A percentile compares a stretch with the other conserved stretches of the same genome.
These are phyloP conservation scores for Rhinolophus sinicus DNA, from an alignment of 2,113 vertebrate species.

Conservation along the genomic window DNA sequence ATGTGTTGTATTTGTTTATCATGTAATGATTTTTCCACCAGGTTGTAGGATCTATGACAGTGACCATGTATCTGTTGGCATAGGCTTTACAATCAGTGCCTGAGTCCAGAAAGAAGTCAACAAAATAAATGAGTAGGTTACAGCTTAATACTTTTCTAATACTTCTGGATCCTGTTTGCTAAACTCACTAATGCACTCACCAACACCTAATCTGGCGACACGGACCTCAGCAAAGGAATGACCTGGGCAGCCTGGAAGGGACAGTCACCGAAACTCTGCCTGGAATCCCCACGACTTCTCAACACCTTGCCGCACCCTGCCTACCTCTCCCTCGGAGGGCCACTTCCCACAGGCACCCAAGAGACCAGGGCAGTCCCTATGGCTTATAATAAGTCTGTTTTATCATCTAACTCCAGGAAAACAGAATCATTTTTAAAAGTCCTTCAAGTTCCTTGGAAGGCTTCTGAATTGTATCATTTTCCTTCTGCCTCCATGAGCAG, in stretches of 20 bases:
- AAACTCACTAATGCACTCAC: background rate
- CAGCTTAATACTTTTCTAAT: background rate
- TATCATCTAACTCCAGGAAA: background rate
- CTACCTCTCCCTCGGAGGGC: background rate
- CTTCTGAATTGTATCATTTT: background rate
- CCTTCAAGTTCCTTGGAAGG: background rate
- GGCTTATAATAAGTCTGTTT: background rate
- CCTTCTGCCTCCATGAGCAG: background rate
- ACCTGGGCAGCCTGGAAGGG: background rate
- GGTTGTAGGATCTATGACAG: background rate
- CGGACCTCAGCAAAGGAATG: background rate
- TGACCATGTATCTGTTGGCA: background rate
- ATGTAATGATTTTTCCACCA: background rate
- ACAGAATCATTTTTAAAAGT: rapidly evolving
- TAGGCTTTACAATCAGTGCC: background rate
- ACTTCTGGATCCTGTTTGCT: background rate
- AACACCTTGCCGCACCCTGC: rapidly evolving
- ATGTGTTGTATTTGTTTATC: background rate
- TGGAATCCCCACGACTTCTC: background rate
- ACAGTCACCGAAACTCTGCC: background rate
- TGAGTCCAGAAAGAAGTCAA: background rate
- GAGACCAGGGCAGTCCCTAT: rapidly evolving
- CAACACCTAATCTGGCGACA: rapidly evolving
- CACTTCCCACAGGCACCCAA: background rate
- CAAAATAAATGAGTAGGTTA: background rate